A percentile compares a stretch with the other conserved stretches of the same genome.
These are phyloP conservation scores for Falcaria lacertinaria DNA, from an alignment of 2,888 invertebrate genomes.

Conservation along the genomic window DNA sequence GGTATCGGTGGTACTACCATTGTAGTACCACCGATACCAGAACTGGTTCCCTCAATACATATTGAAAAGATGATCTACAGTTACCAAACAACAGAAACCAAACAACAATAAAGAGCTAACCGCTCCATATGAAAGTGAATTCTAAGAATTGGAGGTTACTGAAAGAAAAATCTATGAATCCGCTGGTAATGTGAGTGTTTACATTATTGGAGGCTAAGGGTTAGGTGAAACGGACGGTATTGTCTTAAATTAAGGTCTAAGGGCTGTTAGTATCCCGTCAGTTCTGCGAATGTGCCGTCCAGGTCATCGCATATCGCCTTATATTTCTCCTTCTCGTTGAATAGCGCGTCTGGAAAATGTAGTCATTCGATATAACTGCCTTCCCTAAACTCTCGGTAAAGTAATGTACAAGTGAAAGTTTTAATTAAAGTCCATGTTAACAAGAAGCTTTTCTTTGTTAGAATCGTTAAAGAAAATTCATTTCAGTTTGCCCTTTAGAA, in stretches of 20 bases:
- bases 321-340: slow-evolving; percentile 95
- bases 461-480: slow-evolving; percentile 18
- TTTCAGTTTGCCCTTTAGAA: not conserved
- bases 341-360: slow-evolving; percentile 88
- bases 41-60: too few species aligned
- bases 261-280: slow-evolving; percentile 93
- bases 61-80: too few species aligned
- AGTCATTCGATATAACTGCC: slow-evolving; percentile 46
- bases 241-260: slow-evolving; percentile 63
- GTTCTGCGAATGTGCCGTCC: slow-evolving; percentile 97
- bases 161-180: not conserved
- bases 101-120: too few species aligned
- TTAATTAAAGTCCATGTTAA: slow-evolving; percentile 33
- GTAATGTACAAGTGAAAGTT: slow-evolving; percentile 27
- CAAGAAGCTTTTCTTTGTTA: slow-evolving; percentile 59
- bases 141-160: not conserved
- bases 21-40: too few species aligned
- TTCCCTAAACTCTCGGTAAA: slow-evolving; percentile 7
- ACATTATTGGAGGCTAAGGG: slow-evolving; percentile 40
- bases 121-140: not conserved
- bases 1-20: too few species aligned
- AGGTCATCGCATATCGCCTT: slow-evolving; percentile 98
- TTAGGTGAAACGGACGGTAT: slow-evolving; percentile 46
- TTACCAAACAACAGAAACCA: too few species aligned
- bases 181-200: slow-evolving; percentile 12